Evolutionary conservation across 2,888 invertebrate genomes (phyloP), one percentile per base, ranked within the genome.

Genomic region (Neria commutata): DNA sequence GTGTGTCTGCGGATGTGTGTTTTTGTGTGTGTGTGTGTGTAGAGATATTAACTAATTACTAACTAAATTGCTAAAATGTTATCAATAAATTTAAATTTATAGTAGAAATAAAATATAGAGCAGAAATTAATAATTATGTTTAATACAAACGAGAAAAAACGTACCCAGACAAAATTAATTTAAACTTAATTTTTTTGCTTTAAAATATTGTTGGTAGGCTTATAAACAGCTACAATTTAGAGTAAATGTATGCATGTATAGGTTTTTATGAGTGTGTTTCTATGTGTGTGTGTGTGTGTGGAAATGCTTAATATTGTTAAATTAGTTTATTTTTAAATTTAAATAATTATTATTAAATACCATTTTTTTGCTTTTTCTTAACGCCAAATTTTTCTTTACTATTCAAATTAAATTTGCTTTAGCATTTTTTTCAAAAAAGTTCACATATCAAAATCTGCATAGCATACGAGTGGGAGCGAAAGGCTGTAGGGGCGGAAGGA

Each of bases 81-180:
- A 42, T 42, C 4, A 42, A n/a, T 21, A 42, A 42, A 42, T 19
- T 29, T 42, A 42, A 42, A 19, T 42, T 42, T 42, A 42, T 3
- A 19, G 21, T 42, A 42, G 42, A 42, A 42, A 42, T 19, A 17
- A 42, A 42, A 6, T 42, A 4, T 42, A 42, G 42, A 42, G 42
- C n/a, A 37, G 37, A 37, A 37, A 54, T n/a, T n/a, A n/a, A n/a
- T n/a, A n/a, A n/a, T n/a, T n/a, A n/a, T n/a, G n/a, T n/a, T n/a
- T n/a, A 61, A 52, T 54, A 55, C 40, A 61, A 56, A 46, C 29
- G 54, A 48, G 34, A 54, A 48, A 37, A 48, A 48, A 23, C 14
- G 61, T 63, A 60, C 29, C 58, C 56, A 49, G 37, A 60, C 58
- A 14, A 59, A 50, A 62, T 45, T 54, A 61, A 57, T 60, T 70